Base-by-base conservation (phyloP, 2,888 invertebrate genomes). In the Caenorhabditis becei region DNA sequence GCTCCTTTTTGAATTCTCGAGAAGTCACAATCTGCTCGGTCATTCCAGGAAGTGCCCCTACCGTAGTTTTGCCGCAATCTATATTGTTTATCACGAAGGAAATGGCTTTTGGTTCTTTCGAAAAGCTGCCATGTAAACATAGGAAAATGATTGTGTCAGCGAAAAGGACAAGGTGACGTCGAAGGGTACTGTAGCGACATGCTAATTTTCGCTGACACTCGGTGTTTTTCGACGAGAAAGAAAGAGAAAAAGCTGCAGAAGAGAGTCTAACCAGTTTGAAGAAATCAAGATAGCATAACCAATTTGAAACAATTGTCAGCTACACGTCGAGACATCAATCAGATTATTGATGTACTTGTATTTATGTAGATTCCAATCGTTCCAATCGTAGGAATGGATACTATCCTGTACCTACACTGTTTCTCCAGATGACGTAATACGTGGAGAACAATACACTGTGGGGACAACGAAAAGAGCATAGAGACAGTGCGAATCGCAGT, bases 131-230 rank as follows among this genome's bases (percentile, higher is more conserved):
- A 72, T 44, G 26, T 35, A 65, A 72, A 65, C 24, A 41, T 26
- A 20, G 26, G 56, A 74, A 75, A 66, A 20, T 61, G 75, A 75
- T 59, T 66, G 63, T 75, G 75, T 75, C 75, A 75, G 75, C 75
- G 61, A 49, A 74, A 72, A 59, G 65, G 58, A 24, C 47, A 35
- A 59, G 23, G 51, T 26, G 26, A 49, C 74, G 59, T 54, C 26
- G 26, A n/a, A 35, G 59, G 44, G n/a, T 74, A 74, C 74, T 49
- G 75, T 67, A 75, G 62, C 51, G n/a, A 7, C 28, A 18, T 51
- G 51, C 51, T 11, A 51, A 51, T 56, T 47, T 51, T 56, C 63
- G 63, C 47, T 62, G 47, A 71, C 35, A 62, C 26, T 49, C 37
- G 44, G 26, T 51, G 59, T 49, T 58, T 51, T 65, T 37, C 54